Conservation (phyloP, 1,140 invertebrate genomes). For the Drosophila lacertosa region DNA sequence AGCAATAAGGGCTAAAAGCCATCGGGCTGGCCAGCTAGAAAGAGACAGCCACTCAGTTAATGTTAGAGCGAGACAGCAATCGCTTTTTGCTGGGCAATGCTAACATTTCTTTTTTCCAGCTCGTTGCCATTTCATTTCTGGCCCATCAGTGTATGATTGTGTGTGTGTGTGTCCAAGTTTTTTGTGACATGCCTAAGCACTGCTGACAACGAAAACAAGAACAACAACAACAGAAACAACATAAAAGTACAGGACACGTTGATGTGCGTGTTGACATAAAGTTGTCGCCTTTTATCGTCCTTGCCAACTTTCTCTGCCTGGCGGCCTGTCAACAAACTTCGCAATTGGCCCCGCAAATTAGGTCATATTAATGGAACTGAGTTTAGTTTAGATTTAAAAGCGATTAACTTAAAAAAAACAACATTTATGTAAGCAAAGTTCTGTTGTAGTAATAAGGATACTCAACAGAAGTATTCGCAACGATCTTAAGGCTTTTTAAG, state of each 20-base stretch:
- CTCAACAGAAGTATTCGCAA: slow-evolving; percentile 60
- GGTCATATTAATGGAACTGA: slow-evolving; percentile 20
- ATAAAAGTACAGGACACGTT: slow-evolving; percentile 10
- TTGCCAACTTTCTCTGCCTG: slow-evolving; percentile 3
- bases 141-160: neutral
- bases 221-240: slow-evolving; percentile 9
- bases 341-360: slow-evolving; percentile 21
- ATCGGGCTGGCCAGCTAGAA: neutral
- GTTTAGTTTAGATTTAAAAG: neutral
- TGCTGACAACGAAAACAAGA: slow-evolving; percentile 19
- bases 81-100: slow-evolving; percentile 38
- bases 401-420: neutral
- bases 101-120: slow-evolving; percentile 53
- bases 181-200: slow-evolving; percentile 28
- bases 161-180: slow-evolving; percentile 6
- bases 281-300: slow-evolving; percentile 32
- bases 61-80: slow-evolving; percentile 1
- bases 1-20: slow-evolving; percentile 29
- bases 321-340: slow-evolving; percentile 34
- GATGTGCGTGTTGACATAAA: slow-evolving; percentile 44
- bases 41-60: neutral
- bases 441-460: neutral
- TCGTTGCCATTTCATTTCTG: slow-evolving; percentile 50
- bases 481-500: slow-evolving; percentile 44
- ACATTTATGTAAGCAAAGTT: no score